These are phyloP conservation scores for Eulemur albifrons DNA, from an alignment of 2,797 vertebrate genomes.

Conservation along the genomic window DNA sequence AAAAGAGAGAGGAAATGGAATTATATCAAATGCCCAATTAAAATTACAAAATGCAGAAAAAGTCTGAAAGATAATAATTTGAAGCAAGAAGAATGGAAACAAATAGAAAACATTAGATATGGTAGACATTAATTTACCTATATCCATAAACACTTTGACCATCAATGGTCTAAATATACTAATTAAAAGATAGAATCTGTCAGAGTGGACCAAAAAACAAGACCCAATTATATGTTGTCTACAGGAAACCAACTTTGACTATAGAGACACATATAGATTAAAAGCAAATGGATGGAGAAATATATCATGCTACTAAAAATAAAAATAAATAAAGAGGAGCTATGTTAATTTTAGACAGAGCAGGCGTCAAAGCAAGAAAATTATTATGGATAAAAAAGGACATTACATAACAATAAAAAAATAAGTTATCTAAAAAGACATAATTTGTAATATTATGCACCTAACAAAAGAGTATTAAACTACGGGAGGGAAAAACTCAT, in stretches of 20 bases:
- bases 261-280: not conserved
- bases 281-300: not conserved
- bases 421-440: not conserved
- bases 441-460: not conserved
- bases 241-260: not conserved
- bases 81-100: not conserved
- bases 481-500: not conserved
- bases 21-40: not conserved
- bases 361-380: not conserved
- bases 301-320: not conserved
- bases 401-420: not conserved
- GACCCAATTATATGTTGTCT: not conserved
- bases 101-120: not conserved
- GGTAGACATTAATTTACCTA: not conserved
- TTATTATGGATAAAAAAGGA: not conserved
- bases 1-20: not conserved
- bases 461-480: not conserved
- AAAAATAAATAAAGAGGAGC: not conserved
- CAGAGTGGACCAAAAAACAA: not conserved
- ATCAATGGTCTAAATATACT: not conserved
- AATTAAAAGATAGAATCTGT: not conserved
- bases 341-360: not conserved
- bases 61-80: not conserved
- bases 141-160: not conserved
- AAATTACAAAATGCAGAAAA: not conserved